phyloP scores from a whole-genome alignment of 2,113 vertebrate genomes.

The Percina caprodes region DNA sequence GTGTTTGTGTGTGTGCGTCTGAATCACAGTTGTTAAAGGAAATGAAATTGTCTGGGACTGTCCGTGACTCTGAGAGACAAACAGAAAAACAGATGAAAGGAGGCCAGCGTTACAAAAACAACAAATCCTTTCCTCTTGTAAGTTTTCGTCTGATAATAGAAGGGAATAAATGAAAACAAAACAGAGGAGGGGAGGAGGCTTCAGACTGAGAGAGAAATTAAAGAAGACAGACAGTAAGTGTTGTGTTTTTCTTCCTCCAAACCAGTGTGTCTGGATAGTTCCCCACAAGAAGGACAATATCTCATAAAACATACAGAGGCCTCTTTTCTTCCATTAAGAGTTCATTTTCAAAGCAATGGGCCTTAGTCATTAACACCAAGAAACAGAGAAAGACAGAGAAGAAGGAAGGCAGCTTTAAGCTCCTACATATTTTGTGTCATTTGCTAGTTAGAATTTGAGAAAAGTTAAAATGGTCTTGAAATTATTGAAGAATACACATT shows the following conservation, averaged over 20 bases:
- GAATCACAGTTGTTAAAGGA: constrained; percentile 24
- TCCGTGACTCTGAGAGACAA: constrained; percentile 17
- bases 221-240: not conserved
- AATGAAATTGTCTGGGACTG: constrained; percentile 39
- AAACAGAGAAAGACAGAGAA: not conserved
- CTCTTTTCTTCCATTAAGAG: not conserved
- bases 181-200: not conserved
- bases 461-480: not conserved
- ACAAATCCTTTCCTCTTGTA: constrained; percentile 21
- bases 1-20: constrained; percentile 7
- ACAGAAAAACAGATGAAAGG: constrained; percentile 57
- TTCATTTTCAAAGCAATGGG: not conserved
- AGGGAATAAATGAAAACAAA: constrained; percentile 11
- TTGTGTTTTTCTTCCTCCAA: not conserved
- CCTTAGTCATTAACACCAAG: not conserved
- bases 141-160: constrained; percentile 25
- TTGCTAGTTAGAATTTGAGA: not conserved
- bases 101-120: not conserved
- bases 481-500: not conserved
- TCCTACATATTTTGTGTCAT: not conserved
- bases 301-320: not conserved
- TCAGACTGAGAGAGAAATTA: not conserved
- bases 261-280: not conserved
- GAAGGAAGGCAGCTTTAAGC: not conserved
- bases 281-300: not conserved